phyloP scores from a whole-genome alignment of 1,140 invertebrate species.

The Euschistus heros region DNA sequence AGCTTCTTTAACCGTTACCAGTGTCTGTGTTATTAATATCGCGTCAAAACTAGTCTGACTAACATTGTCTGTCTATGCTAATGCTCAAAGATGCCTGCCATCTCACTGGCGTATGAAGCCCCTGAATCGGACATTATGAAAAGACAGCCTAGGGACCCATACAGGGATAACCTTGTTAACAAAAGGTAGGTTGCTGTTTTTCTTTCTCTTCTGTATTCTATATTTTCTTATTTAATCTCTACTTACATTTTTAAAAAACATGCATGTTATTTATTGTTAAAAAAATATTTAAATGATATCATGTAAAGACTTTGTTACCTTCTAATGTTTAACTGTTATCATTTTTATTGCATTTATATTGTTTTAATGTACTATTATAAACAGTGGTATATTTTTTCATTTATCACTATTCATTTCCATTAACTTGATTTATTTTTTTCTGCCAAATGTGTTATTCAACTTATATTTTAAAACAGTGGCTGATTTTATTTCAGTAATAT shows the following conservation, averaged over 20 bases:
- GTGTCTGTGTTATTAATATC: neutral
- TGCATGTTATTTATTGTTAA: neutral
- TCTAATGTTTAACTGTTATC: too few species aligned
- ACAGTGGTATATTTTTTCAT: too few species aligned
- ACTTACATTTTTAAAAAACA: neutral
- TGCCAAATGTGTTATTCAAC: too few species aligned
- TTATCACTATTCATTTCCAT: too few species aligned
- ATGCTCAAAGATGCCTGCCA: conserved; percentile 70
- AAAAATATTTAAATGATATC: too few species aligned
- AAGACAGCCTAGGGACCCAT: conserved; percentile 84
- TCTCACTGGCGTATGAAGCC: conserved; percentile 92
- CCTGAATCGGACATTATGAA: conserved; percentile 97
- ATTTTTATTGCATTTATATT: too few species aligned
- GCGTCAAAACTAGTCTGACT: conserved; percentile 17
- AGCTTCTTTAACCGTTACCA: conserved; percentile 6
- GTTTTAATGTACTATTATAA: too few species aligned
- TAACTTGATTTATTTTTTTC: too few species aligned
- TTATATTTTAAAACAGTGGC: too few species aligned
- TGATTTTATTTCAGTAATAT: too few species aligned
- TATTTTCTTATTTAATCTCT: neutral
- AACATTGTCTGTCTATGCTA: conserved; percentile 28
- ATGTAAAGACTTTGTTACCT: too few species aligned
- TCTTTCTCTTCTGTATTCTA: neutral
- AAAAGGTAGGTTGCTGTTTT: conserved; percentile 53
- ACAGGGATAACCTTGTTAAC: conserved; percentile 90